A percentile compares a stretch with the other conserved stretches of the same genome.
These are phyloP conservation scores for Sclerodermus sp. DNA, from an alignment of 2,888 invertebrate genomes.

Conservation along the genomic window DNA sequence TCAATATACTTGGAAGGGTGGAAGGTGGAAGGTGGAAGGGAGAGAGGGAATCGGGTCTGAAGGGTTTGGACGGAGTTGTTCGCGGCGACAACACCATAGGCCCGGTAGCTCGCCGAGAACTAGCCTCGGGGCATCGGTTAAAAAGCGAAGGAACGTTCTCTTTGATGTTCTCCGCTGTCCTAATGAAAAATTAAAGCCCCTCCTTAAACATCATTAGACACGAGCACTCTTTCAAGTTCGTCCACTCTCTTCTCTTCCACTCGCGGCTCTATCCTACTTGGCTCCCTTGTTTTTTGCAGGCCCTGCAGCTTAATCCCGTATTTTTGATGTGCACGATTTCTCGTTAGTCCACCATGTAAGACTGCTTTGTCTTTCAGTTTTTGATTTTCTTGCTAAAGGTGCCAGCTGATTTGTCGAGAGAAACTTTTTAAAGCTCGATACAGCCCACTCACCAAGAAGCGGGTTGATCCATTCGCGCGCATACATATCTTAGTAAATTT, in stretches of 20 bases:
- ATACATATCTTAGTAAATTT: too few species aligned
- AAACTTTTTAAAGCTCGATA: too few species aligned
- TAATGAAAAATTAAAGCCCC: conserved; percentile 58
- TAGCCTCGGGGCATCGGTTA: conserved; percentile 49
- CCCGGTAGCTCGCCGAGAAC: conserved; percentile 26
- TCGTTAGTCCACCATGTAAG: too few species aligned
- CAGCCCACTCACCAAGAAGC: too few species aligned
- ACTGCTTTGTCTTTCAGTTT: too few species aligned
- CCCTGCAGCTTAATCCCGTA: too few species aligned
- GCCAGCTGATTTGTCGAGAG: too few species aligned
- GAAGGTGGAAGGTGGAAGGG: neutral
- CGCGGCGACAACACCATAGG: conserved; percentile 34
- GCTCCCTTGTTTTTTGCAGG: too few species aligned
- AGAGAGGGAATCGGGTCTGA: conserved; percentile 16
- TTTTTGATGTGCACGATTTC: too few species aligned
- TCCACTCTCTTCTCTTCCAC: conserved; percentile 15
- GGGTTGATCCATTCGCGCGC: too few species aligned
- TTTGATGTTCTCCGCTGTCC: conserved; percentile 53
- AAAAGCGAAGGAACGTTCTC: conserved; percentile 49
- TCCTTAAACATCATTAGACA: conserved; percentile 57
- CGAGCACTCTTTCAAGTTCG: conserved; percentile 47
- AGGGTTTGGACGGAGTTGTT: conserved; percentile 32
- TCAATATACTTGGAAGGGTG: conserved; percentile 40
- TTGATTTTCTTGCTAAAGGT: too few species aligned
- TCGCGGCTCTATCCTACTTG: conserved; percentile 8